Base-by-base conservation (phyloP, 2,888 invertebrate species). In the Dasysyrphus albostriatus region DNA sequence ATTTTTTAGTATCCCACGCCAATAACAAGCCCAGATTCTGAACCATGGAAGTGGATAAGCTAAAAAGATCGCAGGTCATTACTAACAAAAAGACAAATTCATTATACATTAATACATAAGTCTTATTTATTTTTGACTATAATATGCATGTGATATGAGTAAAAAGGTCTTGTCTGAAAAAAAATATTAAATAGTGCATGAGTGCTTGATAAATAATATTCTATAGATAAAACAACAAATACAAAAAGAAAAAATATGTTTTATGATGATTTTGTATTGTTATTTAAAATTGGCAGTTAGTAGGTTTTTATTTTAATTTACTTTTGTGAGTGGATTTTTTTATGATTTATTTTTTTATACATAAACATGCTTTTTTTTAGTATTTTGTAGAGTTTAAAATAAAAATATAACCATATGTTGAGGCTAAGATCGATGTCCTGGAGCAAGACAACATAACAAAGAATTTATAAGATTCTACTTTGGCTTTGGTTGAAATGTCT, bases 1-100 rank as follows among this genome's bases (percentile, higher is more conserved):
- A 90, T 89, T 89, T 90, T 91, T 89, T 95, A 97, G 97, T 96
- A 96, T 94, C 96, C 96, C 92, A 97, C 97, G 94, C 97, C 97
- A 93, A 95, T 95, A 94, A 96, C 96, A 94, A 96, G 96, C 93
- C 96, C 97, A 95, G 97, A 96, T 94, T 95, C 95, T 93, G 97
- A 97, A 95, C 96, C 96, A 93, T 96, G 96, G 96, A 96, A 96
- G 94, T 97, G 97, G 97, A 96, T 97, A 92, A 92, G 93, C 91
- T 93, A 93, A 90, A 89, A 88, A 88, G 89, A 81, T 88, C 88
- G 83, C 87, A 90, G 88, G 88, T 89, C 88, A 90, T 89, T 96
- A 96, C 88, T 88, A 89, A 88, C 82, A 96, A 95, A 89, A 75
- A 74, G 75, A 87, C 83, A 88, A 67, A 83, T 73, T 80, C 88